phyloP scores from a whole-genome alignment of 1,140 invertebrate genomes.

The Drosophila ficusphila region DNA sequence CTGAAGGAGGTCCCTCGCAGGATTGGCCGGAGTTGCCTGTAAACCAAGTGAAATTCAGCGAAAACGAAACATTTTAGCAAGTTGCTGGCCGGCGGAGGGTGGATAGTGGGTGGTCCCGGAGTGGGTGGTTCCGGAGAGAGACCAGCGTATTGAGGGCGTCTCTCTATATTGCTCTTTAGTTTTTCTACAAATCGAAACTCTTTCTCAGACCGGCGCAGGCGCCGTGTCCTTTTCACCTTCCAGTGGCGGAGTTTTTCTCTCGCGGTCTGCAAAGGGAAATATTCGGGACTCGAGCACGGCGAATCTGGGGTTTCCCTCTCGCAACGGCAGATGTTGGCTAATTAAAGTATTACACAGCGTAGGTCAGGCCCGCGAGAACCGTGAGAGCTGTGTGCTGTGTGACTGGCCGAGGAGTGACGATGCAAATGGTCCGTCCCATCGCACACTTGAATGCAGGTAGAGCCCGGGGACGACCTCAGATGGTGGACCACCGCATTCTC shows the following conservation, averaged over 20 bases:
- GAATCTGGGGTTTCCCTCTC: constrained; percentile 46
- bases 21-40: too few species aligned
- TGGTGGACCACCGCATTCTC: constrained; percentile 1
- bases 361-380: constrained; percentile 58
- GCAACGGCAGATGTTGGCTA: constrained; percentile 55
- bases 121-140: not conserved
- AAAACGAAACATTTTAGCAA: constrained; percentile 66
- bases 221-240: constrained; percentile 30
- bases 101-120: not conserved
- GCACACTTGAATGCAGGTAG: constrained; percentile 19
- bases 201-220: constrained; percentile 47
- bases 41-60: constrained; percentile 72
- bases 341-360: constrained; percentile 67
- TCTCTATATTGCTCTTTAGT: constrained; percentile 2
- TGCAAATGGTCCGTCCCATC: constrained; percentile 15
- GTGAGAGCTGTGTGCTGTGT: constrained; percentile 68
- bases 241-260: constrained; percentile 30
- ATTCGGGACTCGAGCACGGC: constrained; percentile 11
- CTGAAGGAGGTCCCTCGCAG: constrained; percentile 7
- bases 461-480: not conserved
- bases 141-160: constrained; percentile 19
- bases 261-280: constrained; percentile 43
- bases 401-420: constrained; percentile 35
- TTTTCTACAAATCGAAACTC: not conserved
- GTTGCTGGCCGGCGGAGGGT: constrained; percentile 1